Evolutionary conservation across 2,113 vertebrate species (phyloP), one percentile per base, ranked within the genome.

Genomic region (Clarias magur): DNA sequence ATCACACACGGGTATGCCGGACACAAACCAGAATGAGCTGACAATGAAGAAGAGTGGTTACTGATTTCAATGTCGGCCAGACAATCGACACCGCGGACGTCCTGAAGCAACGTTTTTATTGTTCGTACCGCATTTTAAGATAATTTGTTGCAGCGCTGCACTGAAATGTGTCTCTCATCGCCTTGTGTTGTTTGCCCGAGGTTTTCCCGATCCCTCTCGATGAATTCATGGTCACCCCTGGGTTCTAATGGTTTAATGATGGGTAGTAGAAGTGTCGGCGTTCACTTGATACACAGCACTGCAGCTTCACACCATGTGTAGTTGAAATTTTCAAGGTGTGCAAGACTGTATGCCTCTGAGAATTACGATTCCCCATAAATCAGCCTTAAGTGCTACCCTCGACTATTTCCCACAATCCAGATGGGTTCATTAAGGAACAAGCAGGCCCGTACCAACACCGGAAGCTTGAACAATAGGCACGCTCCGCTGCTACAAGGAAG

Each of bases 201-300:
- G 48, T 54, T 78, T 76, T 76, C 42, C 53, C 42, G 17, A 1
- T 76, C 73, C 42, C 38, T 53, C 21, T 76, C 21, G 15, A 72
- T 11, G 70, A 42, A 7, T 48, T 48, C 73, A n/a, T 48, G 2
- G 12, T 7, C 73, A 25, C 72, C 42, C 12, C 48, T 7, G 23
- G 73, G 12, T 54, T 27, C 73, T 76, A 76, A 54, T 76, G 38
- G 72, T 48, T 75, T 75, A 73, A 73, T 42, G 34, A 42, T 13
- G 12, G 75, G 48, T 78, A 27, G 27, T 54, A 16, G 9, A 78
- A 54, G 25, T 78, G 75, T 78, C 75, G 2, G 75, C 16, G 75
- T 27, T 25, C 75, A 78, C 73, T 78, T 78, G 73, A 78, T 78
- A 48, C 73, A 78, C 73, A 54, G 73, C 25, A 54, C 48, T 78